Evolutionary conservation across 2,113 vertebrate genomes (phyloP), one percentile per base, ranked within the genome.

Genomic region (Eulemur rufifrons): DNA sequence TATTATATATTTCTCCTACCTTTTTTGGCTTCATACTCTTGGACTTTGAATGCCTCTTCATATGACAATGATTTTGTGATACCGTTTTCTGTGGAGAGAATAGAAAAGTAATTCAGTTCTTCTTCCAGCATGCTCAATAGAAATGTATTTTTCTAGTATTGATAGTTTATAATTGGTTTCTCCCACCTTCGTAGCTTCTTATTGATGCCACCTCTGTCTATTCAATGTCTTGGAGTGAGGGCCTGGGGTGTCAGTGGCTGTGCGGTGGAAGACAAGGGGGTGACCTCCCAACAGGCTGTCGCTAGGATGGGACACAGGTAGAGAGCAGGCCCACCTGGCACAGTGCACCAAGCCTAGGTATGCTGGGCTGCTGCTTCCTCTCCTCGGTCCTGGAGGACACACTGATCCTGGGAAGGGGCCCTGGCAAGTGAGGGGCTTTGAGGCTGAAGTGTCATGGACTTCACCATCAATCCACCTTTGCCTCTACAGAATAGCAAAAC

Each of bases 301-400:
- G 6, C 32, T n/a, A 20, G 50, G 2, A 21, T n/a, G 25, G 1
- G 11, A 29, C 52, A 8, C 14, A 7, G 1, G 4, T 7, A 37
- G 47, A 59, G 32, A 81, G 37, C 0, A 13, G 39, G 63, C 10
- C 34, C 2, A 1, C 2, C 47, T 37, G 37, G 2, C 14, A 27
- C 68, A 56, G 23, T 1, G 0, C 8, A 13, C 56, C 0, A 0
- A 74, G 37, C 4, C 15, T 9, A 14, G 20, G 8, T 25, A 50
- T 7, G 29, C 37, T 7, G 32, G 80, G 15, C 2, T 17, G 34
- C 68, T 39, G 12, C 59, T 68, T 77, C 47, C 39, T 61, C 29
- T 10, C 52, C n/a, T 29, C 4, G 5, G 39, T 59, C 50, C 85
- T 68, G 59, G 34, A 89, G 69, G 69, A 10, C 8, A 6, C 9